Base-by-base conservation (phyloP, 2,888 invertebrate species). In the Metopia argyrocephala region DNA sequence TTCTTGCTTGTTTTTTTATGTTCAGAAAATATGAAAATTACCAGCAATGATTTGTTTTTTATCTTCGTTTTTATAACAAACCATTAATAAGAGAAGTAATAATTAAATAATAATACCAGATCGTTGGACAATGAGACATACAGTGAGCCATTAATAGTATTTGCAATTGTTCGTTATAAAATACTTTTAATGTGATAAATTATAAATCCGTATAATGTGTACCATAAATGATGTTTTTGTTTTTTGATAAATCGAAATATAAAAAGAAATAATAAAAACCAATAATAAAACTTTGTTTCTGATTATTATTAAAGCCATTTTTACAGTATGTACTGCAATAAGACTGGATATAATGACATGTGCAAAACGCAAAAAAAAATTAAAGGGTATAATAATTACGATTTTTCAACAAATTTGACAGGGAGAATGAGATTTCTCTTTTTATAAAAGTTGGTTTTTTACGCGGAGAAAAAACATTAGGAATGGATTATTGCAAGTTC, bases 181-280 rank as follows among this genome's bases (percentile, higher is more conserved):
- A 46, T 20, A 54, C 62, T 64, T 73, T 18, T 15, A 3, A 18
- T 46, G 15, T 56, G 21, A 73, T 15, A 64, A 31, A 64, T 56
- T 21, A 46, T 56, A 56, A 73, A 18, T 31, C 2, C 28, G 18
- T 0, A 50, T 21, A 52, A 52, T 25, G 3, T 52, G 3, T 12
- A 23, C 23, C 12, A 21, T 52, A 52, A 52, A 23, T 52, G 21
- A 23, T 21, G 3, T 15, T 52, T 23, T 23, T 52, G 4, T 7
- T 5, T 52, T 52, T 15, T 15, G 0, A 23, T 23, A 21, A 4
- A 52, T 12, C 23, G n/a, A n/a, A n/a, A n/a, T n/a, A n/a, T n/a
- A n/a, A n/a, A 3, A 52, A 15, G 23, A 23, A 52, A 12, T 12
- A 3, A 21, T 21, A 23, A 7, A 15, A 23, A 28, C 18, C 27